Conservation (phyloP, 2,888 invertebrate species). For the Diaphora mendica region DNA sequence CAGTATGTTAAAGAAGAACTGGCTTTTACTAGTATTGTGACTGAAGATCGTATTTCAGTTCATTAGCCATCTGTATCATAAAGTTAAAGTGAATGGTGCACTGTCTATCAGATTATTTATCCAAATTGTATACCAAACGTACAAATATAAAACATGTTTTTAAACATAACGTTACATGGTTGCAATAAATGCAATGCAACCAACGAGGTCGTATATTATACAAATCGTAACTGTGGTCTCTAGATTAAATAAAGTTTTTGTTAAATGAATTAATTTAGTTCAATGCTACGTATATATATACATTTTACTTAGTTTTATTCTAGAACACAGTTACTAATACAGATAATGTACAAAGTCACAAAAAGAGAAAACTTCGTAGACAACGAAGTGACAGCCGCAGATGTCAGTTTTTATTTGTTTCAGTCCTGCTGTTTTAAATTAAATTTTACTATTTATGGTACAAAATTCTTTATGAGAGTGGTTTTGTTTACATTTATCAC, state of each 20-base stretch:
- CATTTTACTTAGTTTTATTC: neutral
- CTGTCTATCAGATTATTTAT: no score
- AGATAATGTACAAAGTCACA: neutral
- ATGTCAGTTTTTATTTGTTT: slow-evolving; percentile 13
- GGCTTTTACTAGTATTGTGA: no score
- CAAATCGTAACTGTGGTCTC: neutral
- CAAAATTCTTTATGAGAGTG: neutral
- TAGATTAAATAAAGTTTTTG: neutral
- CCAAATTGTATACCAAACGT: neutral
- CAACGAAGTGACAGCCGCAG: slow-evolving; percentile 7
- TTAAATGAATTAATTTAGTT: neutral
- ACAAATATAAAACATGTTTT: neutral
- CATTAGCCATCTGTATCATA: neutral
- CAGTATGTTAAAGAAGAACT: no score
- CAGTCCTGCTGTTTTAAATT: slow-evolving; percentile 8
- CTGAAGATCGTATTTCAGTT: no score
- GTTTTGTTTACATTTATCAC: neutral
- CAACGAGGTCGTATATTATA: neutral
- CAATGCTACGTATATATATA: neutral
- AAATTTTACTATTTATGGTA: neutral
- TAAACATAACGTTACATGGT: neutral
- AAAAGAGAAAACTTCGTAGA: neutral
- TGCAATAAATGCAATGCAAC: neutral
- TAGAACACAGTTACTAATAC: neutral
- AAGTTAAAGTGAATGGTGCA: neutral